Percentiles rank a stretch among this genome's conserved stretches.
These are phyloP conservation scores for Stenopsyche tienmushanensis DNA, from an alignment of 1,140 invertebrate species.

Conservation along the genomic window DNA sequence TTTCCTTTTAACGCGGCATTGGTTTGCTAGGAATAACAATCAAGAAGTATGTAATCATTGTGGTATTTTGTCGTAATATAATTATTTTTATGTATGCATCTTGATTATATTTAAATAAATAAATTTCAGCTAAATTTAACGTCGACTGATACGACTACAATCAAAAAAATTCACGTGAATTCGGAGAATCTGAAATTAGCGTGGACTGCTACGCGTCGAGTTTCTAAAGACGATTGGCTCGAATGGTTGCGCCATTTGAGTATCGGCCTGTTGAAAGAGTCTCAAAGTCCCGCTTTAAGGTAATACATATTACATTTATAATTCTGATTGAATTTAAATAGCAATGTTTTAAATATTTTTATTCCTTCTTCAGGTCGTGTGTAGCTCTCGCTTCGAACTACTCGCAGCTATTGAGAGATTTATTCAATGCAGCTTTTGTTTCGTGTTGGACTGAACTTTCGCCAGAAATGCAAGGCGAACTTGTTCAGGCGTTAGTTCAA, in stretches of 20 bases:
- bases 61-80: constrained; percentile 3
- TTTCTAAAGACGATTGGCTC: constrained; percentile 98
- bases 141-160: constrained; percentile 67
- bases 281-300: constrained; percentile 88
- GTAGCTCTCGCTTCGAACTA: constrained; percentile 92
- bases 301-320: constrained; percentile 27
- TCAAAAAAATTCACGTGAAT: constrained; percentile 79
- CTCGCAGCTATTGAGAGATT: constrained; percentile 87
- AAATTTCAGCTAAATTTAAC: constrained; percentile 55
- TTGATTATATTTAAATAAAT: not conserved
- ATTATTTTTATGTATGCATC: constrained; percentile 2
- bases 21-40: constrained; percentile 50
- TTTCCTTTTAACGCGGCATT: constrained; percentile 55
- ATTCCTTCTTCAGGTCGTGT: constrained; percentile 67
- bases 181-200: constrained; percentile 82
- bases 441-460: constrained; percentile 97
- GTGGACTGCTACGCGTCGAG: constrained; percentile 85
- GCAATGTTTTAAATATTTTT: not conserved
- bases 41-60: constrained; percentile 50
- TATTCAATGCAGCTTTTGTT: constrained; percentile 99
- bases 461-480: constrained; percentile 77
- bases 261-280: constrained; percentile 92
- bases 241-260: constrained; percentile 93
- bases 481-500: constrained; percentile 85
- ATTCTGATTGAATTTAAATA: not conserved